Conservation (phyloP, 2,113 vertebrate species). For the Callithrix jacchus region DNA sequence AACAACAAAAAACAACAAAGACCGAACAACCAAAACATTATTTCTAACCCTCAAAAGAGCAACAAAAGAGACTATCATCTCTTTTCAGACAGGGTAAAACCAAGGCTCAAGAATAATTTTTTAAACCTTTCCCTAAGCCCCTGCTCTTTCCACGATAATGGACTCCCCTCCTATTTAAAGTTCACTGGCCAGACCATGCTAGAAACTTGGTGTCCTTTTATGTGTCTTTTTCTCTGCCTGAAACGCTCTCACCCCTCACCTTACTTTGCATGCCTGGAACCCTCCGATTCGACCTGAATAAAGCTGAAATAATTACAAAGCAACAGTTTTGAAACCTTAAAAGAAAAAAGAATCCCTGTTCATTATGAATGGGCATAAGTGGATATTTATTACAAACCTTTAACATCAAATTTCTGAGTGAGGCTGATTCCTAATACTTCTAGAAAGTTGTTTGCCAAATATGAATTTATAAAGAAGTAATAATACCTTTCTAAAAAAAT, state of each 20-base stretch:
- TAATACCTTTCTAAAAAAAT: slow-evolving; percentile 1
- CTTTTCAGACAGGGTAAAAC: background rate
- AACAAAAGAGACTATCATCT: background rate
- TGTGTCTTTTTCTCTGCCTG: background rate
- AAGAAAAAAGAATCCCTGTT: background rate
- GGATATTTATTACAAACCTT: background rate
- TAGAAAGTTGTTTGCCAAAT: slow-evolving; percentile 42
- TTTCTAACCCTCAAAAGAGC: background rate
- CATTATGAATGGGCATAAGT: background rate
- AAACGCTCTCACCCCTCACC: background rate
- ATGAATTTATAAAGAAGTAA: slow-evolving; percentile 30
- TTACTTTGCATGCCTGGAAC: background rate
- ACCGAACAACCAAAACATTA: too few species aligned
- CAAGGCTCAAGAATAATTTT: background rate
- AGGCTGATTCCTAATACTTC: background rate
- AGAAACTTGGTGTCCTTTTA: too few species aligned
- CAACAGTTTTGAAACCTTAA: background rate
- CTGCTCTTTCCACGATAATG: background rate
- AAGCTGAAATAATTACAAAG: background rate
- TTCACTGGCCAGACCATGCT: background rate
- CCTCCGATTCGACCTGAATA: background rate
- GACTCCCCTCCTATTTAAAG: background rate
- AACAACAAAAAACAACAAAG: too few species aligned
- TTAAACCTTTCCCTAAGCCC: background rate
- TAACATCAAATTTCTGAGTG: background rate